A percentile compares a stretch with the other conserved stretches of the same genome.
These are phyloP conservation scores for Pseudococcus jackbeardsleyi DNA, from an alignment of 2,888 invertebrate species.

Conservation along the genomic window DNA sequence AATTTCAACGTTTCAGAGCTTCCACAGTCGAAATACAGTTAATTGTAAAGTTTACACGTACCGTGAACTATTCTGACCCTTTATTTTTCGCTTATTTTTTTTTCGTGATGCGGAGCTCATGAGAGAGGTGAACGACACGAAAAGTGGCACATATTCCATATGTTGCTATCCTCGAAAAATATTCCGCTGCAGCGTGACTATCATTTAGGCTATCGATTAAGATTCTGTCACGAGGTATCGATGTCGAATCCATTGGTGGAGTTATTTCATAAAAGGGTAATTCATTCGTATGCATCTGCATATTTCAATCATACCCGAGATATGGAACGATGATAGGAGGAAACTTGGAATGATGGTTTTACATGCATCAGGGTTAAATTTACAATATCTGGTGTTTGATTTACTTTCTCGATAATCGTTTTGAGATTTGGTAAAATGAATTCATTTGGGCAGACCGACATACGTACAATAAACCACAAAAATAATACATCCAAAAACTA, in stretches of 20 bases:
- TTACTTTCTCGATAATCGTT: slow-evolving; percentile 15
- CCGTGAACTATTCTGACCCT: not conserved
- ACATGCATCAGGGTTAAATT: not conserved
- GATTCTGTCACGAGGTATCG: slow-evolving; percentile 14
- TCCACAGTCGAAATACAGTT: not conserved
- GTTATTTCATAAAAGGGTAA: not conserved
- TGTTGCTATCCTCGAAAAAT: slow-evolving; percentile 35
- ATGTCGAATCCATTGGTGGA: not conserved
- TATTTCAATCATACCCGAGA: not conserved
- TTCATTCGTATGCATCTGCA: not conserved
- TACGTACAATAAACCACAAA: not conserved
- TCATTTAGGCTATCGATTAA: slow-evolving; percentile 18
- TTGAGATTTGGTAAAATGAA: not conserved
- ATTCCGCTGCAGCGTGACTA: slow-evolving; percentile 10
- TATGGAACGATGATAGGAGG: not conserved
- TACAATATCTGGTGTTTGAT: not conserved
- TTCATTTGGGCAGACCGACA: not conserved
- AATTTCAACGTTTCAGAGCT: not conserved
- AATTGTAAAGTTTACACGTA: not conserved
- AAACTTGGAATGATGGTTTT: not conserved
- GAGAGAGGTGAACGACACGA: slow-evolving; percentile 7
- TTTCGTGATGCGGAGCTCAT: not conserved
- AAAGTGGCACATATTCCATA: slow-evolving; percentile 9
- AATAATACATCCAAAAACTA: not conserved
- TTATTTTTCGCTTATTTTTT: not conserved